These are phyloP conservation scores for Laticauda colubrina DNA, from an alignment of 2,113 vertebrate species.

Conservation along the genomic window DNA sequence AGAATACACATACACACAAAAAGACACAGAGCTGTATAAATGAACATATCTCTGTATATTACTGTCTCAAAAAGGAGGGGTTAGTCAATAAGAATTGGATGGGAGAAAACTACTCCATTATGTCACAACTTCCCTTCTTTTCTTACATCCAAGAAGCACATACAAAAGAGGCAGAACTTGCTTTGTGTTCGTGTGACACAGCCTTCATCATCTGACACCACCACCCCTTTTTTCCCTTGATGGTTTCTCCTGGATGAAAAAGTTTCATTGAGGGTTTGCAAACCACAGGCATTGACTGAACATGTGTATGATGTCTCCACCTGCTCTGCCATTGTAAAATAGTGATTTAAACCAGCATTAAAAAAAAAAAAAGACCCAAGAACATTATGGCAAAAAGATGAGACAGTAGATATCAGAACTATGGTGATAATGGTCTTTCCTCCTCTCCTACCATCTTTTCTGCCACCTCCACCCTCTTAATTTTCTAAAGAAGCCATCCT, in stretches of 20 bases:
- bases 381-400: background rate
- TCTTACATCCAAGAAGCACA: background rate
- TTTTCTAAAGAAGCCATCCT: slow-evolving; percentile 65
- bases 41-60: background rate
- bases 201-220: background rate
- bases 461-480: slow-evolving; percentile 63
- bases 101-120: background rate
- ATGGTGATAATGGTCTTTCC: slow-evolving; percentile 48
- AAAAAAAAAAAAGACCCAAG: background rate
- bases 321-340: background rate
- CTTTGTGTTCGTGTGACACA: background rate
- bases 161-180: background rate
- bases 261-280: background rate
- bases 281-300: background rate
- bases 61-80: background rate
- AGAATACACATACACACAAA: background rate
- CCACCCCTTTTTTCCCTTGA: background rate
- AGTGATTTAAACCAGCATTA: slow-evolving; percentile 23
- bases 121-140: background rate
- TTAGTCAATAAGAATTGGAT: background rate
- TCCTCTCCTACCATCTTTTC: slow-evolving; percentile 25
- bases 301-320: background rate
- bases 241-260: background rate
- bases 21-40: background rate
- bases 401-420: slow-evolving; percentile 33